These are phyloP conservation scores for Pantala flavescens DNA, from an alignment of 1,140 invertebrate species.

Conservation along the genomic window DNA sequence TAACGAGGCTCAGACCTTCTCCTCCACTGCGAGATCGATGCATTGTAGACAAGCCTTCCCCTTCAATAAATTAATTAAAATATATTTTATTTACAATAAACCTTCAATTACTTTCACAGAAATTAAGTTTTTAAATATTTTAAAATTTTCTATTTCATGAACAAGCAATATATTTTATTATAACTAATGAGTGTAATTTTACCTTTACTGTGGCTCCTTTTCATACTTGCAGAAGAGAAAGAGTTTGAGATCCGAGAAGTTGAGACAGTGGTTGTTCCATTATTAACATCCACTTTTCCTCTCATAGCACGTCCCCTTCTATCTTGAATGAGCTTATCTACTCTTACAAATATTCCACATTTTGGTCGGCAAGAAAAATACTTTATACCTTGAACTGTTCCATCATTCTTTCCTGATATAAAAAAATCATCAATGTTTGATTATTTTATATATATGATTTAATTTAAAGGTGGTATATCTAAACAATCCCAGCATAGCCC, in stretches of 20 bases:
- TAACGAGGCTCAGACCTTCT: conserved; percentile 52
- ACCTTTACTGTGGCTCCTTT: conserved; percentile 11
- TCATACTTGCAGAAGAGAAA: not conserved
- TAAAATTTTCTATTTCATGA: too few species aligned
- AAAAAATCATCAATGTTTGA: not conserved
- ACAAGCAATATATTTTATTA: too few species aligned
- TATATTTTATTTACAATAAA: too few species aligned
- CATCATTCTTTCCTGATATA: conserved; percentile 81
- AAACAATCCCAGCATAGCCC: too few species aligned
- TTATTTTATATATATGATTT: conserved; percentile 10
- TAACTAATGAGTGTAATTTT: too few species aligned
- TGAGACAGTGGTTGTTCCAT: conserved; percentile 15
- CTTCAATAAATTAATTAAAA: conserved; percentile 27
- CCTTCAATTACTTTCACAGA: too few species aligned
- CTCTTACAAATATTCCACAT: conserved; percentile 85
- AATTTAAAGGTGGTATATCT: conserved; percentile 6
- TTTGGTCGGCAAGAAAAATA: conserved; percentile 83
- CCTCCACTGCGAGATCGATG: conserved; percentile 54
- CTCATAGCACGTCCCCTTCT: conserved; percentile 63
- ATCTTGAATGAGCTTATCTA: conserved; percentile 74
- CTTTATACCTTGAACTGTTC: conserved; percentile 74
- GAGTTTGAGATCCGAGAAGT: not conserved
- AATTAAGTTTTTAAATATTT: too few species aligned
- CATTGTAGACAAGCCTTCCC: conserved; percentile 41
- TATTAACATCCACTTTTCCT: conserved; percentile 19